These are phyloP conservation scores for Emydocephalus ijimae DNA, from an alignment of 2,113 vertebrate genomes.

Conservation along the genomic window DNA sequence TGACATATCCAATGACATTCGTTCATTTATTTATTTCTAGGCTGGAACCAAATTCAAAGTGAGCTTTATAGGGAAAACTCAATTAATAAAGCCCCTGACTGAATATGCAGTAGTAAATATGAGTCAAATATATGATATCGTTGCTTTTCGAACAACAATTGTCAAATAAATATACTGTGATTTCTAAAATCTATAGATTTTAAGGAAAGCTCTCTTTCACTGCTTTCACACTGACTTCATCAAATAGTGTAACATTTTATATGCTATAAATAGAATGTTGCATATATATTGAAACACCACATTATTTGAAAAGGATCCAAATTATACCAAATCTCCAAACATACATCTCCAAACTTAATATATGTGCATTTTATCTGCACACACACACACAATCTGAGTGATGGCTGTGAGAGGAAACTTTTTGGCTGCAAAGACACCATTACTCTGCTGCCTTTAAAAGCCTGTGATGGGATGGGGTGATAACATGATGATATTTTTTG, in stretches of 20 bases:
- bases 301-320: background rate
- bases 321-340: background rate
- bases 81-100: slow-evolving; percentile 47
- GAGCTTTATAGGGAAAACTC: slow-evolving; percentile 48
- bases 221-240: too few species aligned
- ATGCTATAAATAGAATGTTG: slow-evolving; percentile 2
- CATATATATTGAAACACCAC: background rate
- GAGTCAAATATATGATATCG: background rate
- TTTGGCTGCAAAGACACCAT: background rate
- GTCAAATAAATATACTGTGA: slow-evolving; percentile 10
- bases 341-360: background rate
- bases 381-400: too few species aligned
- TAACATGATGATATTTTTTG: background rate
- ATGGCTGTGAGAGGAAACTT: too few species aligned
- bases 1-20: slow-evolving; percentile 49
- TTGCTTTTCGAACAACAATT: slow-evolving; percentile 8
- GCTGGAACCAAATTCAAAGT: slow-evolving; percentile 56
- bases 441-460: background rate
- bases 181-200: background rate
- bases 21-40: slow-evolving; percentile 57
- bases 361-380: background rate
- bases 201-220: background rate
- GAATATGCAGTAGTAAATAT: slow-evolving; percentile 38
- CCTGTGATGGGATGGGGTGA: background rate
- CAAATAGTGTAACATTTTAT: background rate